A percentile compares a stretch with the other conserved stretches of the same genome.
Evolutionary conservation across 2,797 vertebrate genomes (phyloP).

Genomic region (Acanthurus lineatus): DNA sequence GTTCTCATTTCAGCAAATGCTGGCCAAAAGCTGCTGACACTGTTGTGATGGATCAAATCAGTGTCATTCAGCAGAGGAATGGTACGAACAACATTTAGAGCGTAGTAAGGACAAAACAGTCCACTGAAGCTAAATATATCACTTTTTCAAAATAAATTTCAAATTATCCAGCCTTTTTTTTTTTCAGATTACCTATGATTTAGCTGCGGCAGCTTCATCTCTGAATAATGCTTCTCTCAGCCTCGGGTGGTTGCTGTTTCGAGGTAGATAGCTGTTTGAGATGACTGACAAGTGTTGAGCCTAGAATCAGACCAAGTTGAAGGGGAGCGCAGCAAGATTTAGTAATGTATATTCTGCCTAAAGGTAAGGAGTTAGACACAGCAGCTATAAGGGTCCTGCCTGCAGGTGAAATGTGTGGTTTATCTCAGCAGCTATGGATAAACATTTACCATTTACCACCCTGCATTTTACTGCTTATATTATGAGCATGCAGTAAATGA

Average conservation of each 20-base stretch:
- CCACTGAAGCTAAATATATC: background rate
- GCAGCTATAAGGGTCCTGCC: background rate
- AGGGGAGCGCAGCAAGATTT: background rate
- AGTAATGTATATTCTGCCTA: slow-evolving; percentile 8
- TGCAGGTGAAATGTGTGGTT: slow-evolving; percentile 14
- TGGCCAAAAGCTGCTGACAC: slow-evolving; percentile 18
- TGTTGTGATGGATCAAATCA: slow-evolving; percentile 42
- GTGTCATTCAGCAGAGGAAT: slow-evolving; percentile 1
- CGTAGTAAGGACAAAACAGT: background rate
- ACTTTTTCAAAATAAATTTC: background rate
- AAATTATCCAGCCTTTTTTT: background rate
- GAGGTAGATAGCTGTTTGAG: slow-evolving; percentile 13
- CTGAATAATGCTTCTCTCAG: slow-evolving; percentile 6
- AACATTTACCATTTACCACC: slow-evolving; percentile 6
- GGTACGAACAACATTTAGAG: background rate
- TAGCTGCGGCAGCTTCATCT: background rate
- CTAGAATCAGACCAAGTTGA: slow-evolving; percentile 25
- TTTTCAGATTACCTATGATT: background rate
- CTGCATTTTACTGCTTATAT: background rate
- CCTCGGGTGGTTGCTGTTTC: slow-evolving; percentile 15
- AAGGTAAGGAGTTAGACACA: slow-evolving; percentile 12
- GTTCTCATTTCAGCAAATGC: slow-evolving; percentile 21
- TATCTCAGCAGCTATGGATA: slow-evolving; percentile 11
- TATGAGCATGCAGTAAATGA: background rate
- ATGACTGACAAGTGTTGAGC: slow-evolving; percentile 42